Percentiles rank a stretch among this genome's conserved stretches.
Evolutionary conservation across 2,797 vertebrate genomes (phyloP).

Genomic region (Oryzias sinensis): DNA sequence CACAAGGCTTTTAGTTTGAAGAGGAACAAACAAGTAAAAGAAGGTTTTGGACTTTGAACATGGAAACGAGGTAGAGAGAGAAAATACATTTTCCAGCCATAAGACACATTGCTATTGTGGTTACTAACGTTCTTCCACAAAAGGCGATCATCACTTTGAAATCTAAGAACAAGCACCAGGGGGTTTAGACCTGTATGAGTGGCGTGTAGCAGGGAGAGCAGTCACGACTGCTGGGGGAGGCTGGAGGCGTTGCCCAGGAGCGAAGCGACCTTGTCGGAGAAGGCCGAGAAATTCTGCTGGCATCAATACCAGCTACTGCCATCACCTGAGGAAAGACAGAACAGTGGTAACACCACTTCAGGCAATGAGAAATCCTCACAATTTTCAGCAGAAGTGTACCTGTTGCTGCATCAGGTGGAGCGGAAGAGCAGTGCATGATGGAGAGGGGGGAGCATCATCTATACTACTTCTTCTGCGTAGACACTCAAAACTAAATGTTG

Average conservation of each 20-base stretch:
- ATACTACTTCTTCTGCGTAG: constrained; percentile 88
- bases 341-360: background rate
- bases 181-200: constrained; percentile 77
- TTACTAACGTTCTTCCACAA: no score
- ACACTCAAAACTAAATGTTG: constrained; percentile 94
- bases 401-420: constrained; percentile 87
- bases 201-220: constrained; percentile 84
- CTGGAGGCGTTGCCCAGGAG: constrained; percentile 93
- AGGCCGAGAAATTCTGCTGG: constrained; percentile 83
- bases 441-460: constrained; percentile 80
- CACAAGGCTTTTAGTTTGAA: no score
- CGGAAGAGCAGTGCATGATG: constrained; percentile 84
- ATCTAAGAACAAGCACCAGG: no score
- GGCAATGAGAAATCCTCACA: background rate
- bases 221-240: constrained; percentile 83
- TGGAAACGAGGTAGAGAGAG: background rate
- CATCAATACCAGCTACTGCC: constrained; percentile 90
- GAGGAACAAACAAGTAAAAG: no score
- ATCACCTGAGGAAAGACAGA: constrained; percentile 80
- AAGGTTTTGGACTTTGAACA: background rate
- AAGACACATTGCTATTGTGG: no score
- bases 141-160: no score
- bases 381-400: constrained; percentile 39
- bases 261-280: constrained; percentile 88
- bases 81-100: no score